Base-by-base conservation (phyloP, 2,888 invertebrate genomes). In the Tachina grossa region DNA sequence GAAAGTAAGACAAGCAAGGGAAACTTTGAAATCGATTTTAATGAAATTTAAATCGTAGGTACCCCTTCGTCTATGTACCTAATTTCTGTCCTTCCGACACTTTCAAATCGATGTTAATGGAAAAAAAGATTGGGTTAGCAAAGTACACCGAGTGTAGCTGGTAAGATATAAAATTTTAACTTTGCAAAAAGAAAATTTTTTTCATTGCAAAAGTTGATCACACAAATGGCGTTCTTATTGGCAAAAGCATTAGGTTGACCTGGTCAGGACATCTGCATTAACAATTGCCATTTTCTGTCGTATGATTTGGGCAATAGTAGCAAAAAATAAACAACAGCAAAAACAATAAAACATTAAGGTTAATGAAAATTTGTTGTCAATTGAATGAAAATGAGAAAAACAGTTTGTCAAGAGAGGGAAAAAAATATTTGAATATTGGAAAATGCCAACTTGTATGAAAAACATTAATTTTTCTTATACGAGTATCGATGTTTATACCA, bases 351-450 rank as follows among this genome's bases (percentile, higher is more conserved):
- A 59, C 43, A 43, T 63, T 63, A 68, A 75, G 47, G 51, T 69
- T 75, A 75, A 75, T 82, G 61, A 61, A 76, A 82, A 65, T 47
- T 71, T 71, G 41, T 63, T 82, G 61, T 55, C 57, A 68, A 53
- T 68, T 68, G 57, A 51, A 61, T 45, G 9, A 63, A 22, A 49
- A 61, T 61, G n/a, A 71, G 14, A 80, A 47, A 80, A 74, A 71
- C 16, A 68, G 11, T 71, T 63, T 53, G 31, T 53, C 16, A 19
- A 16, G 51, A 9, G 9, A 51, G 10, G 45, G 16, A 31, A 53
- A 16, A 66, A 61, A 45, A 16, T 9, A 14, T 22, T 69, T 22
- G 4, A 55, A 43, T 5, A 41, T 68, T 55, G 66, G 68, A 63
- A n/a, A 80, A 71, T 47, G n/a, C 16, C 22, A 72, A 11, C 22